These are phyloP conservation scores for Corythornis madagascariensis DNA, from an alignment of 2,113 vertebrate genomes.

Conservation along the genomic window DNA sequence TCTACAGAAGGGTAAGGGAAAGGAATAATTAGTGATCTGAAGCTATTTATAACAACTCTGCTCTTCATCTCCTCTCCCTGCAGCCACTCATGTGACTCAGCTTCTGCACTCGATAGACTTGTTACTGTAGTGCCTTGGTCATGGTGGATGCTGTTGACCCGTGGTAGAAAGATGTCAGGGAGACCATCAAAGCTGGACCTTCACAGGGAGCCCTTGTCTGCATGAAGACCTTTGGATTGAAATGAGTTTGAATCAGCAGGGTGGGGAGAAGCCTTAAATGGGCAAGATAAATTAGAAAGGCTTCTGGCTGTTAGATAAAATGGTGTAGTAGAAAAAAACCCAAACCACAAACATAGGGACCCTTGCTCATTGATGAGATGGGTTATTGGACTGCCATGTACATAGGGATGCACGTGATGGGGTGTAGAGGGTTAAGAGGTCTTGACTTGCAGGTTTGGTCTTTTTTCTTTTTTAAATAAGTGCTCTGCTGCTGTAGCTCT, in stretches of 20 bases:
- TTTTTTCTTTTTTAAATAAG: not conserved
- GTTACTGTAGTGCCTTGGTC: slow-evolving; percentile 40
- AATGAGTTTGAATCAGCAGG: not conserved
- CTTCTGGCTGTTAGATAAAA: not conserved
- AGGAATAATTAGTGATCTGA: not conserved
- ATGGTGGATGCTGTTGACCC: slow-evolving; percentile 8
- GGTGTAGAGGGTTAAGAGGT: not conserved
- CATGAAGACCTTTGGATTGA: not conserved
- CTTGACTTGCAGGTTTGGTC: not conserved
- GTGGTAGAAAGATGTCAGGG: not conserved
- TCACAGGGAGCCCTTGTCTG: slow-evolving; percentile 41
- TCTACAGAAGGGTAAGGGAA: not conserved
- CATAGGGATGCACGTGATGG: not conserved
- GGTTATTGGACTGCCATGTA: not conserved
- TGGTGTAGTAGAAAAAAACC: rapidly evolving
- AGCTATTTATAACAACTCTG: not conserved
- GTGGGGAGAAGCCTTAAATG: not conserved
- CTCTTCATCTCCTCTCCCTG: not conserved
- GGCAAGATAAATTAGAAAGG: not conserved
- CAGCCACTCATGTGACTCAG: slow-evolving; percentile 44
- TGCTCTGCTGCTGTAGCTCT: not conserved
- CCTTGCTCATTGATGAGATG: not conserved
- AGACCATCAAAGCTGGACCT: slow-evolving; percentile 33
- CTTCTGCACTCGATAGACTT: not conserved
- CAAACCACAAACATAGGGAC: not conserved